These are phyloP conservation scores for Eurosta solidaginis DNA, from an alignment of 1,140 invertebrate genomes.

Conservation along the genomic window DNA sequence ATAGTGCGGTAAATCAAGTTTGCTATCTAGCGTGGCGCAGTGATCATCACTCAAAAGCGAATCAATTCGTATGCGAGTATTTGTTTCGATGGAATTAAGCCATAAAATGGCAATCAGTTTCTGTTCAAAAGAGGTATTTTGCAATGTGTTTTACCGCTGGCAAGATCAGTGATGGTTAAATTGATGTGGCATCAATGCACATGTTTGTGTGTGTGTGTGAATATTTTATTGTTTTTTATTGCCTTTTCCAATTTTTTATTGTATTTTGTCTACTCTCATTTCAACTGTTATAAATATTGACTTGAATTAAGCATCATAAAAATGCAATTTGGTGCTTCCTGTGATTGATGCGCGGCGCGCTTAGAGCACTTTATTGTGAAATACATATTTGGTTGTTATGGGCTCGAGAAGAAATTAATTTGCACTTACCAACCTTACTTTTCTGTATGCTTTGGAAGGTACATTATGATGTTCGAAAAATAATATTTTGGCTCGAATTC, in stretches of 20 bases:
- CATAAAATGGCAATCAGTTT: neutral
- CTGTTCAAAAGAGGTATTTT: neutral
- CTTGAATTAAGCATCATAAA: constrained; percentile 13
- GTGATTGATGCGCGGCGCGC: neutral
- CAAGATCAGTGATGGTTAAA: neutral
- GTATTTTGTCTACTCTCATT: neutral
- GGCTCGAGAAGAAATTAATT: neutral
- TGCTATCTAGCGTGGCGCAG: neutral
- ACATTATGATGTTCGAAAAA: neutral
- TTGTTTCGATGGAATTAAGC: constrained; percentile 14
- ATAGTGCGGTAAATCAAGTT: neutral
- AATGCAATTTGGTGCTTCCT: constrained; percentile 25
- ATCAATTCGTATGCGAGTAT: neutral
- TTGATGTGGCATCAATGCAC: neutral
- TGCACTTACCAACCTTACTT: neutral
- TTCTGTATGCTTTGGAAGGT: neutral
- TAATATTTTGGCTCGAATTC: neutral
- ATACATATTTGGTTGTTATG: neutral
- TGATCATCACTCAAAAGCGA: neutral
- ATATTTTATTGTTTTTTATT: neutral
- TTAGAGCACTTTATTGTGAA: neutral
- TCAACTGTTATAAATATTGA: neutral
- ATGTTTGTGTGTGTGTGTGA: neutral
- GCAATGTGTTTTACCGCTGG: neutral
- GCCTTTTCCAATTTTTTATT: neutral